Evolutionary conservation across 2,113 vertebrate species (phyloP), one percentile per base, ranked within the genome.

Genomic region (Balaeniceps rex): DNA sequence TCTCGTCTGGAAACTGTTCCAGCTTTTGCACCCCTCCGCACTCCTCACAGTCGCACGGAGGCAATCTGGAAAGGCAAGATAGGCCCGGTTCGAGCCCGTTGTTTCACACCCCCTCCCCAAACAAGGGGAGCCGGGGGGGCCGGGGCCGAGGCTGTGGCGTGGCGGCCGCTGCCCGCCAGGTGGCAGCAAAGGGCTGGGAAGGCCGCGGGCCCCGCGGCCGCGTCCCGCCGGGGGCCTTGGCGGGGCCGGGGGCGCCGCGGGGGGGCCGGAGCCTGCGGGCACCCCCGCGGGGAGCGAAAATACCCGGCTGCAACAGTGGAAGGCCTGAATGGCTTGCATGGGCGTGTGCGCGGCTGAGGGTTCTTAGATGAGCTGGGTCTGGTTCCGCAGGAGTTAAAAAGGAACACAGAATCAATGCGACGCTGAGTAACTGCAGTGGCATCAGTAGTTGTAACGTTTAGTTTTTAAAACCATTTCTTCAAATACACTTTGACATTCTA

Each of bases 151-250:
- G 44, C 34, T 12, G 34, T 4, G 52, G 28, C 33, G 31, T 31
- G 49, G 38, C 64, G 21, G 72, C 44, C 33, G 31, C 28, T 61
- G 23, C 19, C 96, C 97, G 76, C 82, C 79, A 96, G 97, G 93
- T 69, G 97, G 96, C 97, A 92, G 93, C 95, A 97, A 52, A 96
- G 87, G 66, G 86, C 87, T 25, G 49, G 64, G 44, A n/a, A 80
- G 19, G 33, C 29, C 22, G 31, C n/a, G n/a, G n/a, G n/a, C n/a
- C n/a, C n/a, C n/a, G n/a, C n/a, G n/a, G n/a, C n/a, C n/a, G n/a
- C n/a, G n/a, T n/a, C n/a, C n/a, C n/a, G n/a, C n/a, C n/a, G n/a
- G n/a, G n/a, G n/a, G n/a, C n/a, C n/a, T n/a, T n/a, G n/a, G n/a
- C n/a, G 40, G 40, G 40, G 40, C 40, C 40, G 40, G 10, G 40